Conservation (phyloP, 2,797 vertebrate species). For the Pagetopsis macropterus region DNA sequence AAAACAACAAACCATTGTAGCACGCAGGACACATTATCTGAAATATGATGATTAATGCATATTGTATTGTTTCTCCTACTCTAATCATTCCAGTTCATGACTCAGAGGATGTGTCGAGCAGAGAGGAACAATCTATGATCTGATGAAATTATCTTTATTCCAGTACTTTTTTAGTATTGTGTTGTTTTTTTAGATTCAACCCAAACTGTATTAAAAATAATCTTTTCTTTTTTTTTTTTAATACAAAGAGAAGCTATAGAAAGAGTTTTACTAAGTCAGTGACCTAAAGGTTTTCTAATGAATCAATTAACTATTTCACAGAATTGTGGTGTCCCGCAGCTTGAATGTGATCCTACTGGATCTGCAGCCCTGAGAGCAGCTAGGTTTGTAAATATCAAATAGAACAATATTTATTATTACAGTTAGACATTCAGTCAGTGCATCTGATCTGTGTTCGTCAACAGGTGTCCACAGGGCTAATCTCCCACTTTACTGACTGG, state of each 20-base stretch:
- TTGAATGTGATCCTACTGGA: neutral
- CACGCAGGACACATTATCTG: neutral
- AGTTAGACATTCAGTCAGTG: neutral
- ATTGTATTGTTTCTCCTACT: neutral
- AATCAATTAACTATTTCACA: neutral
- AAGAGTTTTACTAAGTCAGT: neutral
- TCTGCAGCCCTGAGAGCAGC: neutral
- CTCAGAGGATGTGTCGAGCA: neutral
- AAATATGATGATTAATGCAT: neutral
- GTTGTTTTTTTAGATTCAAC: neutral
- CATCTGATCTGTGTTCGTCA: conserved; percentile 38
- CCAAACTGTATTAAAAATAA: neutral
- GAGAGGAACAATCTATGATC: neutral
- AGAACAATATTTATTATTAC: too few species aligned
- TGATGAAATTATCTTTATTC: neutral
- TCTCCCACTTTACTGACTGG: conserved; percentile 23
- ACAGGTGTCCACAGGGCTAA: conserved; percentile 60
- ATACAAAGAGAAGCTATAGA: neutral
- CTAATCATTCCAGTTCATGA: neutral
- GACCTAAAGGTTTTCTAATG: neutral
- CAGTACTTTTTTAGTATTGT: neutral
- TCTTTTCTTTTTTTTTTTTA: too few species aligned
- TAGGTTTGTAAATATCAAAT: neutral
- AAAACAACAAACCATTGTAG: neutral
- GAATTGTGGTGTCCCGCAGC: neutral